Evolutionary conservation across 1,140 invertebrate species (phyloP), one percentile per base, ranked within the genome.

Genomic region (Philopotamus ludificatus): DNA sequence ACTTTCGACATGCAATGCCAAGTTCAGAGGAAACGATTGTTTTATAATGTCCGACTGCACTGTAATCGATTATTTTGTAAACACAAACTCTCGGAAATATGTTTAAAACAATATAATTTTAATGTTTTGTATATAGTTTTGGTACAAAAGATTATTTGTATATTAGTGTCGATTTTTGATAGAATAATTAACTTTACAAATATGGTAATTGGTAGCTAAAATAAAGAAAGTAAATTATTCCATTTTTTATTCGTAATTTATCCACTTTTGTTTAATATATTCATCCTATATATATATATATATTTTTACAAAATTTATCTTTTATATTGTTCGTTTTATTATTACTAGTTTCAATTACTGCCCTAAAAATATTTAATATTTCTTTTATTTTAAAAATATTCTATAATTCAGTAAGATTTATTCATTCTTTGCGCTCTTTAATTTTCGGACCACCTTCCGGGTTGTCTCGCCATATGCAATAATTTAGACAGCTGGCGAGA

Each of bases 401-500:
- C n/a, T n/a, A n/a, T n/a, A n/a, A n/a, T n/a, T n/a, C n/a, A n/a
- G n/a, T n/a, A n/a, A n/a, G n/a, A n/a, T n/a, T n/a, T n/a, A n/a
- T n/a, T 66, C 65, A 70, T 18, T 70, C 70, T 25, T 65, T 65
- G 0, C 68, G 23, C 21, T 70, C 70, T 25, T 58, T 69, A 28
- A 70, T 69, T 41, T 57, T 71, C 58, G 65, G 39, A 28, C 60
- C 28, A 72, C 66, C 57, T 47, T 73, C 67, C 15, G 74, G 79
- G 71, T 89, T 88, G 67, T 89, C 83, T 73, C 82, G 84, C 81
- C 86, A 91, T 44, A 92, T 81, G 22, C 75, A 78, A 66, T 86
- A 90, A 63, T 85, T 88, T 0, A 93, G 76, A 1, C 81, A 79
- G 34, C 83, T 78, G 9, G 91, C 91, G 58, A 91, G 82, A 1